phyloP scores from a whole-genome alignment of 2,797 vertebrate species.

The Megaceryle alcyon region DNA sequence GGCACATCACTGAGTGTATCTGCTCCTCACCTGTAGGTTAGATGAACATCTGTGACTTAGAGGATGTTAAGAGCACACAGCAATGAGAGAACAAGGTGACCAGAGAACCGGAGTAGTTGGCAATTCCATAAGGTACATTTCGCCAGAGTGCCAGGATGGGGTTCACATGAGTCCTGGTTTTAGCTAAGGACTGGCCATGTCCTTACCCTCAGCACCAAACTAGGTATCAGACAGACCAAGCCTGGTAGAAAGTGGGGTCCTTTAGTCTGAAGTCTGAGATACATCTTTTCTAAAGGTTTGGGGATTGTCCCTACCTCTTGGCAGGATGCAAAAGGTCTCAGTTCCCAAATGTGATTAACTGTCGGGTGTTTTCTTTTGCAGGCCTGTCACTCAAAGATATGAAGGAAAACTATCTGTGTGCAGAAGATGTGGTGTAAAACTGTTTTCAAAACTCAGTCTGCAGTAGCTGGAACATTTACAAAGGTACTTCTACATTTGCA shows the following conservation, averaged over 20 bases:
- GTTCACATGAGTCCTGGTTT: neutral
- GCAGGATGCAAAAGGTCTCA: neutral
- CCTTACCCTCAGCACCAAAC: neutral
- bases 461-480: neutral
- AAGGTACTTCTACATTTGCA: neutral
- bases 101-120: neutral
- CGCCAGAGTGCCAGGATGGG: neutral
- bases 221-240: neutral
- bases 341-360: neutral
- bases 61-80: neutral
- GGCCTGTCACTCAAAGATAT: neutral
- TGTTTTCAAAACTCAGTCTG: neutral
- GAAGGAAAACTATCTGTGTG: neutral
- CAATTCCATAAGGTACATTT: neutral
- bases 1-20: neutral
- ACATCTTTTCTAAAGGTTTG: neutral
- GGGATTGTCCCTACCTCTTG: neutral
- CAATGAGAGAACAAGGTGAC: neutral
- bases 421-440: neutral
- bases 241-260: neutral
- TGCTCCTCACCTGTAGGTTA: neutral
- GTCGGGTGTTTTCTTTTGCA: neutral
- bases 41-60: neutral
- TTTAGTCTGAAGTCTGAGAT: neutral
- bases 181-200: neutral